A percentile compares a stretch with the other conserved stretches of the same genome.
Evolutionary conservation across 2,113 vertebrate species (phyloP).

Genomic region (Neolamprologus devosi): DNA sequence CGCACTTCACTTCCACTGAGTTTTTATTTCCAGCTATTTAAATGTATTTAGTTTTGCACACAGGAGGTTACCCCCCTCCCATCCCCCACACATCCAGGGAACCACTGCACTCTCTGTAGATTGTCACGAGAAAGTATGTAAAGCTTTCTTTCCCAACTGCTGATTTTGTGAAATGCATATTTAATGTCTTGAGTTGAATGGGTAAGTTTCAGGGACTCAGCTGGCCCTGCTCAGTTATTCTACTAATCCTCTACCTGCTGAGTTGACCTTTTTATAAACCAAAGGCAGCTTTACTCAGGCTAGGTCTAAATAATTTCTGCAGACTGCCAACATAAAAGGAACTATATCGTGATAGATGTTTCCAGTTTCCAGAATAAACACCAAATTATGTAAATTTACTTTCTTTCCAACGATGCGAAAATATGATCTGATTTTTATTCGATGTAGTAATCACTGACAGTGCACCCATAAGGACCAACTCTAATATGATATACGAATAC

Average conservation of each 20-base stretch:
- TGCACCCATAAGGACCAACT: not conserved
- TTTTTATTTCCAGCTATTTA: conserved; percentile 26
- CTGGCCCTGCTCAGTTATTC: conserved; percentile 38
- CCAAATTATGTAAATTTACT: not conserved
- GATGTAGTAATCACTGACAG: not conserved
- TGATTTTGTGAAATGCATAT: conserved; percentile 51
- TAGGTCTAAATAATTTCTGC: not conserved
- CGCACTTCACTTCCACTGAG: conserved; percentile 5
- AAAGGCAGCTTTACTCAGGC: conserved; percentile 27
- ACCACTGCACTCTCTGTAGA: not conserved
- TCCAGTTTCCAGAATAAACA: not conserved
- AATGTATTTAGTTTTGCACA: conserved; percentile 13
- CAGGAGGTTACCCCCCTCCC: not conserved
- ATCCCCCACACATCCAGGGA: not conserved
- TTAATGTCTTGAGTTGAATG: conserved; percentile 36
- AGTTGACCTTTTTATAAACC: conserved; percentile 55
- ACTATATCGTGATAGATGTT: not conserved
- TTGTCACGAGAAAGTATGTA: conserved; percentile 2
- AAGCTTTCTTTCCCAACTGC: conserved; percentile 13
- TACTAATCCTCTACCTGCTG: conserved; percentile 56
- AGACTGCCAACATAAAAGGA: not conserved
- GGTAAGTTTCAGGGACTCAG: conserved; percentile 36
- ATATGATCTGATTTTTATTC: not conserved
- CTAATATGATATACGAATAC: not conserved
- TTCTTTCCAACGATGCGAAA: not conserved